Base-by-base conservation (phyloP, 2,888 invertebrate genomes). In the Drosophila buzzatii region DNA sequence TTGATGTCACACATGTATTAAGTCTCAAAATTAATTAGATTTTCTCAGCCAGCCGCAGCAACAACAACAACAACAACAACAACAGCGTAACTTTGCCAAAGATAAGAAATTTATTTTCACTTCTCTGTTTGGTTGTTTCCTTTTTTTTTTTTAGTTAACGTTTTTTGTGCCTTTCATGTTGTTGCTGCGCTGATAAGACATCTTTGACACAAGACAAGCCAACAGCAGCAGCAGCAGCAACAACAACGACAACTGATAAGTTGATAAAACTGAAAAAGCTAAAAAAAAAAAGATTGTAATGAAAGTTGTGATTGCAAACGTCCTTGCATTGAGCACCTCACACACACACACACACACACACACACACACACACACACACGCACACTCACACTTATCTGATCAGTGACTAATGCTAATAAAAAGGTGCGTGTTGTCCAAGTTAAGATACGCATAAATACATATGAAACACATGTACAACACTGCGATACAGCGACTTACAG, bases 1-100 rank as follows among this genome's bases (percentile, higher is more conserved):
- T 74, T 73, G 76, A 79, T 87, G 85, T 85, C 85, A 85, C 76
- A 87, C 73, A 77, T 73, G 88, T 82, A 82, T 87, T 85, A 87
- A 76, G 60, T 67, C 67, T 71, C 70, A 58, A 85, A 85, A 85
- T 85, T 87, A 85, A 85, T 85, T 85, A 85, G 88, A 87, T 87
- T 85, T 71, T 67, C 78, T 58, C 58, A 65, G 67, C 62, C 64
- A 52, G 42, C 33, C 33, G 16, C 31, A 68, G 23, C 55, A 60
- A 55, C 27, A 44, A 44, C 18, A 14, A 44, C 18, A 66, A 62
- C 37, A 47, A 35, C 16, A 47, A 47, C 33, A 16, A 16, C 39
- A 31, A 18, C 16, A 63, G 58, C 42, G 6, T 27, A 27, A 27
- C 52, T 59, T 52, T 69, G 45, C 47, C 37, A 18, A 37, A 64